Base-by-base conservation (phyloP, 2,797 vertebrate species). In the Oreochromis mossambicus region DNA sequence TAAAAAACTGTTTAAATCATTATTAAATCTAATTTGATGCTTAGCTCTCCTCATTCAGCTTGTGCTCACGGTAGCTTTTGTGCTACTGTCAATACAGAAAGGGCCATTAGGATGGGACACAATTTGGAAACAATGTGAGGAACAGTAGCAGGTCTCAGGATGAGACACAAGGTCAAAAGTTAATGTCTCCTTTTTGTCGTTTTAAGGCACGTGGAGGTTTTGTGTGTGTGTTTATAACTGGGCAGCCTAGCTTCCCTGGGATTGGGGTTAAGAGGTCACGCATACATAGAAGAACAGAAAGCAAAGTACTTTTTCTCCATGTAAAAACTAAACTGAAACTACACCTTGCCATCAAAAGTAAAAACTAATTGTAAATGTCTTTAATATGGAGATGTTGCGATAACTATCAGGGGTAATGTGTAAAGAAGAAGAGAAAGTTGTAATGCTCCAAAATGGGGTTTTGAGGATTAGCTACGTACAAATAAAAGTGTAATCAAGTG, bases 161-260 rank as follows among this genome's bases (percentile, higher is more conserved):
- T 92, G 89, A 92, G 90, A 85, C 70, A 5, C 19, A 76, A 86
- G 94, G 90, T 94, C 93, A 94, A 81, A 93, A 81, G 93, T 90
- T 89, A 94, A 90, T 80, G 84, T 90, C 78, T 24, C 52, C 66
- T 85, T 83, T 88, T 79, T 89, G 92, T 88, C 83, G 52, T 83
- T 90, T 86, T 85, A 87, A 77, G 78, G 86, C 87, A 87, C 29
- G 36, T 90, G 89, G 89, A 88, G 86, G 81, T 61, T 75, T 75
- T 75, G 17, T 32, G 68, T 13, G 80, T 48, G 34, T 83, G 73
- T 55, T 79, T 84, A 26, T 79, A 83, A 91, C 89, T 70, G 78
- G 91, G 81, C 58, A 5, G 87, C 77, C 91, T 82, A n/a, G 85
- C 91, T 93, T 87, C 73, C 79, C 29, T 54, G 58, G 24, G 36